Conservation (phyloP, 2,797 vertebrate genomes). For the Tenualosa ilisha region DNA sequence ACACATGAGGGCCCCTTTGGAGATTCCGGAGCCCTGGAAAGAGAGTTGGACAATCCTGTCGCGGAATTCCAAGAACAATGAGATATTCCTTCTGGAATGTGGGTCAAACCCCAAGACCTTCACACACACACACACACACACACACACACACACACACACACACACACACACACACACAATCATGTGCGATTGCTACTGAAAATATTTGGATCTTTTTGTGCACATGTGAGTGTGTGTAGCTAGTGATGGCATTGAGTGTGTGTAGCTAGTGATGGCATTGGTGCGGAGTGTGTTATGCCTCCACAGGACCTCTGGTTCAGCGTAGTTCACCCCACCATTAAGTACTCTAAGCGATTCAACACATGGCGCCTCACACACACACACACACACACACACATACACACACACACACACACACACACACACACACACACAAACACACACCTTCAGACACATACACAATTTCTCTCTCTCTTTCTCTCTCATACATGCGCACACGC, state of each 20-base stretch:
- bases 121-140: conserved; percentile 12
- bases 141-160: conserved; percentile 9
- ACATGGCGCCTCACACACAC: background rate
- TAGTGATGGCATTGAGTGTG: background rate
- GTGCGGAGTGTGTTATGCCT: background rate
- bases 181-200: conserved; percentile 9
- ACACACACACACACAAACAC: too few species aligned
- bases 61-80: background rate
- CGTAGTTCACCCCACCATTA: background rate
- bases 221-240: too few species aligned
- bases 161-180: conserved; percentile 1
- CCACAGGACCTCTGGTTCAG: background rate
- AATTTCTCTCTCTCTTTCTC: too few species aligned
- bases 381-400: too few species aligned
- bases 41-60: background rate
- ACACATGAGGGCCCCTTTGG: background rate
- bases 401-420: too few species aligned
- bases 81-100: background rate
- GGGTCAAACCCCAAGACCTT: background rate
- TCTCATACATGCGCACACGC: too few species aligned
- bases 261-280: background rate
- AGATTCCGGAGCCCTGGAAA: background rate
- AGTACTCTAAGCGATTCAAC: background rate
- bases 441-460: background rate
- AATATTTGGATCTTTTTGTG: background rate